These are phyloP conservation scores for Heterochromis multidens DNA, from an alignment of 2,113 vertebrate species.

Conservation along the genomic window DNA sequence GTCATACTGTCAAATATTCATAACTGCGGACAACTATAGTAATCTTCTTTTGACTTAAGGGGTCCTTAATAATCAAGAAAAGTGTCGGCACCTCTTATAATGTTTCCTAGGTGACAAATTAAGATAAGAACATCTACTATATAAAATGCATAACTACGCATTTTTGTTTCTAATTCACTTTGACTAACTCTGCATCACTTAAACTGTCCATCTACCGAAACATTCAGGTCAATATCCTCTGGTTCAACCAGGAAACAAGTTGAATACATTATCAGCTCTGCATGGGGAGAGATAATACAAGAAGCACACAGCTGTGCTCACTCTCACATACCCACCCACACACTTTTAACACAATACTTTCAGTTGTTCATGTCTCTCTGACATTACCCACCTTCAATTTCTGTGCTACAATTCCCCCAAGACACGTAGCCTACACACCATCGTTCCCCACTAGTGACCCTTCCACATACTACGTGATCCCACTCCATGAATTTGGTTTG, in stretches of 20 bases:
- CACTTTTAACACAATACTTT: slow-evolving; percentile 16
- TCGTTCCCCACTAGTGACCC: not conserved
- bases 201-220: not conserved
- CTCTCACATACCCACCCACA: slow-evolving; percentile 29
- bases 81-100: not conserved
- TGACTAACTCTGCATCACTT: not conserved
- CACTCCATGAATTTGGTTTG: slow-evolving; percentile 35
- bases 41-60: not conserved
- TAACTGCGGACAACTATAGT: not conserved
- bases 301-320: slow-evolving; percentile 40
- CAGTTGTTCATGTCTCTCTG: slow-evolving; percentile 4
- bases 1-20: not conserved
- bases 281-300: slow-evolving; percentile 29
- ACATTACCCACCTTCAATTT: slow-evolving; percentile 20
- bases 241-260: not conserved
- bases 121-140: not conserved
- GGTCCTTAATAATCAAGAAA: not conserved
- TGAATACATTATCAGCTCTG: slow-evolving; percentile 31
- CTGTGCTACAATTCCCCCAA: not conserved
- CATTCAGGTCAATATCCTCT: not conserved
- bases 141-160: not conserved
- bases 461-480: slow-evolving; percentile 24
- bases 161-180: not conserved
- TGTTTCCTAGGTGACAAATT: not conserved
- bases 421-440: not conserved